Percentiles rank a stretch among this genome's conserved stretches.
phyloP scores from a whole-genome alignment of 2,113 vertebrate species.

The Eleginops maclovinus region DNA sequence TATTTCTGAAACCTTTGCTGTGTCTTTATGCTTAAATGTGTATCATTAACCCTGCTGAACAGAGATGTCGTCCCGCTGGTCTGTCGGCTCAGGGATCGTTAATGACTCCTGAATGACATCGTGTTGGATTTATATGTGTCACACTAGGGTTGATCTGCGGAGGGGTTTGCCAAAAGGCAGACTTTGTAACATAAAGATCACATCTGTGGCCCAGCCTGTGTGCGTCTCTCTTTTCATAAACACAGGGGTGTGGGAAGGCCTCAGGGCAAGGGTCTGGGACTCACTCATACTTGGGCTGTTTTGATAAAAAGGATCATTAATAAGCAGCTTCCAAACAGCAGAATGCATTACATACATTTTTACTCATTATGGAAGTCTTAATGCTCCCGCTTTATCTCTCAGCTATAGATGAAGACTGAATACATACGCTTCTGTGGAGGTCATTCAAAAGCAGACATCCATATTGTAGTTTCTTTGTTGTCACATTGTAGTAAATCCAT shows the following conservation, averaged over 20 bases:
- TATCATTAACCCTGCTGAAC: slow-evolving; percentile 2
- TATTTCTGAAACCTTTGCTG: slow-evolving; percentile 24
- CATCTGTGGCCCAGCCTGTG: not conserved
- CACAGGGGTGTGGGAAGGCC: too few relatives aligned
- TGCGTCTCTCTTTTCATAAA: slow-evolving; percentile 14
- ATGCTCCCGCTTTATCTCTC: not conserved
- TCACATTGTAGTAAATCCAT: slow-evolving; percentile 7
- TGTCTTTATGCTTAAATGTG: slow-evolving; percentile 20
- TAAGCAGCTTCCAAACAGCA: not conserved
- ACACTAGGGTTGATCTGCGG: not conserved
- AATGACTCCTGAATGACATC: not conserved
- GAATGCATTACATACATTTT: not conserved
- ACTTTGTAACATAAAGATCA: slow-evolving; percentile 10
- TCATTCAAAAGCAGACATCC: not conserved
- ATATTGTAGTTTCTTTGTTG: not conserved
- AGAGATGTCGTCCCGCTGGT: slow-evolving; percentile 19
- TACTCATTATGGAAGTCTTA: too few relatives aligned
- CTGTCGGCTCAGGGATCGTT: not conserved
- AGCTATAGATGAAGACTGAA: not conserved
- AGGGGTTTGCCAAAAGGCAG: slow-evolving; percentile 7
- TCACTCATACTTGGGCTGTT: not conserved
- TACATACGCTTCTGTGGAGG: not conserved
- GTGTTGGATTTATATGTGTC: slow-evolving; percentile 5
- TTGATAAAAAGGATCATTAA: not conserved
- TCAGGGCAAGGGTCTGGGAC: too few relatives aligned